Base-by-base conservation (phyloP, 2,888 invertebrate species). In the Cheilosia impressa region DNA sequence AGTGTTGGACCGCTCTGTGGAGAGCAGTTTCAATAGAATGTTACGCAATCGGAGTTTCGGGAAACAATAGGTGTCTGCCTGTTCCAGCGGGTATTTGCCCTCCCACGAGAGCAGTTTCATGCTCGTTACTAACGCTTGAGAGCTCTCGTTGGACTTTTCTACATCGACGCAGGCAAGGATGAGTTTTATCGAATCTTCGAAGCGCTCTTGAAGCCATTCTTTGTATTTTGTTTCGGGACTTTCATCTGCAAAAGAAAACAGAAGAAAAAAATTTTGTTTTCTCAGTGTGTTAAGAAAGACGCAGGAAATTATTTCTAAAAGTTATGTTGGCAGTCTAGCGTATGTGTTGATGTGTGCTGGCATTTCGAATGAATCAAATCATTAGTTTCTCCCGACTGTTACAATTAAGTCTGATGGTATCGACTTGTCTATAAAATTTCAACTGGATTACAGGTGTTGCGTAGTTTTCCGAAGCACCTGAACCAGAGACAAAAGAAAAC, bases 91-190 rank as follows among this genome's bases (percentile, higher is more conserved):
- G 90, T 94, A 92, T 89, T 94, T 94, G 9, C 96, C 96, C 92
- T 97, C 97, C 72, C 93, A 94, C 53, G 94, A 93, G 88, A 97
- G 92, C 73, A 97, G 91, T 89, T 96, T 96, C 94, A 97, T 95
- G 62, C 95, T 93, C 0, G 96, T 95, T 2, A 95, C 94, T 4
- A 97, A 92, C 0, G 96, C 95, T 91, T 95, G 94, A 6, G 93
- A 91, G 62, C 94, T 93, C 13, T 95, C 93, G 66, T 90, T 91
- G 4, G 92, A 90, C 84, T 93, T 93, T 5, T 93, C 93, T 24
- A 93, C 92, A 34, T 93, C 93, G 73, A 96, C 93, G 73, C 95
- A 94, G 27, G 93, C 92, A 47, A 96, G 89, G 24, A 95, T 92
- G 66, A 94, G 93, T 1, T 92, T 91, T 90, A 95, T 94, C 0